Conservation (phyloP, 2,888 invertebrate genomes). For the Leistus spinibarbis region DNA sequence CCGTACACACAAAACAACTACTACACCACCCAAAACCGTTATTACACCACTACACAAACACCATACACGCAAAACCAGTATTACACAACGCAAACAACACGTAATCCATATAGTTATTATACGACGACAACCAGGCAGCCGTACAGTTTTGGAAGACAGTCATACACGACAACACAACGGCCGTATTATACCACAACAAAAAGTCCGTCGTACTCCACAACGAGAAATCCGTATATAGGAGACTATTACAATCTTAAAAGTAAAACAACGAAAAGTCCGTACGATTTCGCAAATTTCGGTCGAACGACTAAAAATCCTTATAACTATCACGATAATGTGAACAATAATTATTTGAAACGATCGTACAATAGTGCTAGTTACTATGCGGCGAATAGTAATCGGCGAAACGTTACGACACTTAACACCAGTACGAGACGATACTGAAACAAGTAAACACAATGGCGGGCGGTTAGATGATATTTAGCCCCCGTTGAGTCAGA, state of each 20-base stretch:
- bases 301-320: conserved; percentile 49
- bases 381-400: conserved; percentile 51
- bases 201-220: conserved; percentile 51
- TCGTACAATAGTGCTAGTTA: conserved; percentile 59
- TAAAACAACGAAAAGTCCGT: conserved; percentile 64
- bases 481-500: background rate
- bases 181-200: conserved; percentile 42
- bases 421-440: conserved; percentile 12
- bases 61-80: conserved; percentile 39
- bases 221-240: conserved; percentile 62
- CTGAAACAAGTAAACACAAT: background rate
- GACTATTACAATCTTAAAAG: conserved; percentile 57
- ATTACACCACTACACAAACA: conserved; percentile 40
- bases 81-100: conserved; percentile 43
- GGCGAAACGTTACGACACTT: conserved; percentile 25
- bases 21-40: conserved; percentile 42
- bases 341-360: conserved; percentile 57
- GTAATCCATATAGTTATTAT: conserved; percentile 48
- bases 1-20: conserved; percentile 28
- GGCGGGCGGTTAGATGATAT: background rate
- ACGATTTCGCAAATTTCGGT: conserved; percentile 58
- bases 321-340: conserved; percentile 49
- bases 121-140: conserved; percentile 41
- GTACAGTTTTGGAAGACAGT: conserved; percentile 40
- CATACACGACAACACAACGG: conserved; percentile 43